Evolutionary conservation across 2,113 vertebrate species (phyloP).

Genomic region (Ciconia maguari): DNA sequence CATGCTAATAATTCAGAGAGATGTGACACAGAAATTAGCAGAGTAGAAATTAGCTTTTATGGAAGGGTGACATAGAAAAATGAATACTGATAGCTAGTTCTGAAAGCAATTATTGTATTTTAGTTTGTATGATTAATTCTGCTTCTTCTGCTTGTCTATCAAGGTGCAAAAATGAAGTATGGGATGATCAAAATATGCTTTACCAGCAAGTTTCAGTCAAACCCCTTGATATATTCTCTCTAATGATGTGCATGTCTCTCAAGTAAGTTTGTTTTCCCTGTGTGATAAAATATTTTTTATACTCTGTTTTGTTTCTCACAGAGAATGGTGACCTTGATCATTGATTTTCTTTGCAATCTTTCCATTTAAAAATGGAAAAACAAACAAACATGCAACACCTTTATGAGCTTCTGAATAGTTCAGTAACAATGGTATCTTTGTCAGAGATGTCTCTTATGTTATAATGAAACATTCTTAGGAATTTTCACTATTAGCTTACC

Average conservation of each 20-base stretch:
- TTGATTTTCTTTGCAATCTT: not conserved
- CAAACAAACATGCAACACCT: not conserved
- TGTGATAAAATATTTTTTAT: conserved; percentile 23
- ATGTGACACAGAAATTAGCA: not conserved
- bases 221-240: not conserved
- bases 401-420: conserved; percentile 5
- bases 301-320: not conserved
- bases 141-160: not conserved
- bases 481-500: not conserved
- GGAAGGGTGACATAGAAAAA: not conserved
- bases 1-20: not conserved
- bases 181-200: not conserved
- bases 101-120: not conserved
- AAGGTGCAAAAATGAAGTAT: not conserved
- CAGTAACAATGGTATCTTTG: not conserved
- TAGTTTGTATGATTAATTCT: not conserved
- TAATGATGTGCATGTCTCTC: not conserved
- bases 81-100: not conserved
- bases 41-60: not conserved
- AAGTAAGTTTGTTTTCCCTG: conserved; percentile 35
- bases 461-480: not conserved
- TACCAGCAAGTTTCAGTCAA: not conserved
- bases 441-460: conserved; percentile 28
- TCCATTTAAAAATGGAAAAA: not conserved
- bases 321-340: not conserved